Base-by-base conservation (phyloP, 30 jellyfish, hydroid and myxozoan species). In the Aurelia sp. region DNA sequence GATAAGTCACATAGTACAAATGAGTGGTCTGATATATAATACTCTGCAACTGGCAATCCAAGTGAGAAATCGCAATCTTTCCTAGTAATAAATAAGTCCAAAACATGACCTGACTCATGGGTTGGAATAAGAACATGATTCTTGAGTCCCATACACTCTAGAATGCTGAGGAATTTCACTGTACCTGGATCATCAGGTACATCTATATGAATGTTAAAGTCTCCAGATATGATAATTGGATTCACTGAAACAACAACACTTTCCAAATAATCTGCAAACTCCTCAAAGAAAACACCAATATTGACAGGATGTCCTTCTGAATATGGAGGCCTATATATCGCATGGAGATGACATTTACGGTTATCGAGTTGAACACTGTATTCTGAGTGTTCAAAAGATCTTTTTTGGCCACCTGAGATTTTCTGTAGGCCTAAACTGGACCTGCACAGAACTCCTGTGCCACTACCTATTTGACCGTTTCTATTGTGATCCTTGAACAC, bases 321-420 rank as follows among this genome's bases (percentile, higher is more conserved):
- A 21, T 19, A 75, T 19, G 87, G 77, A 52, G 77, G 76, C 8
- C 87, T 40, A 62, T 78, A 78, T 3, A 62, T 62, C 21, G 57
- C 84, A 30, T 18, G 38, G 72, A 78, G 89, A 22, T 52, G 58
- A 53, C 58, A 19, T n/a, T 38, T 18, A 78, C 72, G 83, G 48
- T 75, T 75, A 1, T 57, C 41, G n/a, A 41, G 63, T 21, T 53
- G 24, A 62, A 78, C 41, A 62, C 72, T 57, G 57, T 58, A 78
- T 78, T 78, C 89, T 16, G 89, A 78, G 84, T 58, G 58, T 27
- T 78, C 89, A 78, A 78, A 78, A 21, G 89, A 78, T 62, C 38
- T 38, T 27, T 30, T 19, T 16, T 78, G 87, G 13, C 72, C 72
- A 5, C 57, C 83, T 58, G 74, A 53, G 72, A 62, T 41, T 58